Evolutionary conservation across 1,140 invertebrate species (phyloP).

Genomic region (Himalopsyche phryganea): DNA sequence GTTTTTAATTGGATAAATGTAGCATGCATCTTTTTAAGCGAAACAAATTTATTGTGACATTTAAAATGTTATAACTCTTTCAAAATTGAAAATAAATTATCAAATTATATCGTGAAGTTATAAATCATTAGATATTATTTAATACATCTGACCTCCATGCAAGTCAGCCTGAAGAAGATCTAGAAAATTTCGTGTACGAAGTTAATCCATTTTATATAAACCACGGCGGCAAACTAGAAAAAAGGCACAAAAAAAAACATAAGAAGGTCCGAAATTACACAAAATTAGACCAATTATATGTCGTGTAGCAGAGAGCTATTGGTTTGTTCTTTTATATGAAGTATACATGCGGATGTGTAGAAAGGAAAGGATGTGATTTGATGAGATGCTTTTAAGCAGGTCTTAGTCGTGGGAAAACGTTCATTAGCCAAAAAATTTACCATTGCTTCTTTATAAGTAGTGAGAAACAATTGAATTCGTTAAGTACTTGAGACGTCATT

Average conservation of each 20-base stretch:
- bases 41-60: too few relatives aligned
- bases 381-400: constrained; percentile 10
- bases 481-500: too few relatives aligned
- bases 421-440: constrained; percentile 27
- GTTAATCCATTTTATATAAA: constrained; percentile 19
- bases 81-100: too few relatives aligned
- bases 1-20: too few relatives aligned
- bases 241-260: not conserved
- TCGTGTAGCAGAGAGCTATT: not conserved
- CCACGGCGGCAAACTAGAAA: not conserved
- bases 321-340: constrained; percentile 2
- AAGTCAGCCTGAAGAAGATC: not conserved
- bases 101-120: too few relatives aligned
- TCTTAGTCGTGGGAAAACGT: constrained; percentile 29
- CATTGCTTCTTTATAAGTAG: too few relatives aligned
- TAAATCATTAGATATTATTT: too few relatives aligned
- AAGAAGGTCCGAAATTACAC: constrained; percentile 10
- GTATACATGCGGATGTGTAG: not conserved
- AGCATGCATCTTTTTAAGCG: too few relatives aligned
- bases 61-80: too few relatives aligned
- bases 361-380: constrained; percentile 6
- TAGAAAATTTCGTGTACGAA: constrained; percentile 3
- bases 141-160: too few relatives aligned
- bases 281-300: constrained; percentile 21
- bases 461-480: too few relatives aligned